Evolutionary conservation across 2,797 vertebrate genomes (phyloP).

Genomic region (Oreonectes daqikongensis): DNA sequence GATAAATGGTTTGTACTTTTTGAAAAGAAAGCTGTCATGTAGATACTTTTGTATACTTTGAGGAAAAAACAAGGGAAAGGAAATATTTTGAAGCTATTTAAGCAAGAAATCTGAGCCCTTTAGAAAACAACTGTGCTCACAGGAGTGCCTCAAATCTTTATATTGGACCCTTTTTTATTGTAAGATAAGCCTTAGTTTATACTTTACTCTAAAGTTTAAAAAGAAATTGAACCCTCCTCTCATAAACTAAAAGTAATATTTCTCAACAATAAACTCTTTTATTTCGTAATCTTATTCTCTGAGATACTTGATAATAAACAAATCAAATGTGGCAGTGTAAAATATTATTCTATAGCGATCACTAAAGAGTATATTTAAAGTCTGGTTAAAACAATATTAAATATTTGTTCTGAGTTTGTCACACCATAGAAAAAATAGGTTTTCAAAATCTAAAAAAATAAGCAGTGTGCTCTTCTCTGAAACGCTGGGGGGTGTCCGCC

Average conservation of each 20-base stretch:
- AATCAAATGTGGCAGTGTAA: neutral
- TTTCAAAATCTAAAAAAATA: too few species aligned
- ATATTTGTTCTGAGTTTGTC: too few species aligned
- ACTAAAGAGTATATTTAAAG: too few species aligned
- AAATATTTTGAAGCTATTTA: neutral
- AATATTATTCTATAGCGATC: neutral
- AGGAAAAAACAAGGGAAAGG: neutral
- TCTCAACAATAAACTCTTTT: neutral
- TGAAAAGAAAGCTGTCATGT: constrained; percentile 1
- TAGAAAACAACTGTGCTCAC: constrained; percentile 15
- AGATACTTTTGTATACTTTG: neutral
- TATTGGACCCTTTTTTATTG: neutral
- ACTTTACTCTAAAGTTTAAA: neutral
- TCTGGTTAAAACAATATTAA: too few species aligned
- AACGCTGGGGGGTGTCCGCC: too few species aligned
- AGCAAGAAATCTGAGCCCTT: neutral
- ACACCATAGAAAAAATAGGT: too few species aligned
- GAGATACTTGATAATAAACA: neutral
- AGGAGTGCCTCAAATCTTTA: neutral
- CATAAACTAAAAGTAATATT: neutral
- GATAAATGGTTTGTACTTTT: constrained; percentile 33
- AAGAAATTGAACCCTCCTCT: neutral
- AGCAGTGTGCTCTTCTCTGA: too few species aligned
- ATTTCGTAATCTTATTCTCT: neutral
- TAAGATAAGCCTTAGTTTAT: neutral